A percentile compares a stretch with the other conserved stretches of the same genome.
Conservation (phyloP, 2,797 vertebrate genomes). For the Phataginus tricuspis region DNA sequence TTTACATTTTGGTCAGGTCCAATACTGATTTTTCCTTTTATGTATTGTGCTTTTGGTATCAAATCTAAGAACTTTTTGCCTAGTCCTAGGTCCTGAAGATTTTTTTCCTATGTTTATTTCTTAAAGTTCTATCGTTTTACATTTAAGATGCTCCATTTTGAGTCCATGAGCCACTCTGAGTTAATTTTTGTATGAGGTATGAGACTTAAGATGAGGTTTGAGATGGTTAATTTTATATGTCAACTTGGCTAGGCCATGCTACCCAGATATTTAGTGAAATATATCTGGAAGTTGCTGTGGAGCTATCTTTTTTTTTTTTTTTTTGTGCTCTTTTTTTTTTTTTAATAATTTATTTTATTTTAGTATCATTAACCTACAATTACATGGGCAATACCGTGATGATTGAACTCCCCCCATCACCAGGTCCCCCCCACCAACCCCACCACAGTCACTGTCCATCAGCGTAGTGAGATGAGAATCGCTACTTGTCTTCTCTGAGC, state of each 20-base stretch:
- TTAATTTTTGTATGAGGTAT: conserved; percentile 21
- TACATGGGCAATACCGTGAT: no score
- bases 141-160: neutral
- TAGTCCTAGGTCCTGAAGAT: neutral
- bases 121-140: neutral
- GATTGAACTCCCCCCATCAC: no score
- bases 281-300: neutral
- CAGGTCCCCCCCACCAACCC: no score
- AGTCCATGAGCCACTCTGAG: neutral
- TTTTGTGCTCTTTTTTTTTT: no score
- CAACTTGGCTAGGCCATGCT: neutral
- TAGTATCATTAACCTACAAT: no score
- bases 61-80: neutral
- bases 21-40: neutral
- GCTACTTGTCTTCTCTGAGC: no score
- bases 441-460: no score
- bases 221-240: neutral
- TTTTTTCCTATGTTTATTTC: conserved; percentile 12
- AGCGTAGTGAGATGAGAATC: no score
- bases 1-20: neutral
- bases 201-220: neutral
- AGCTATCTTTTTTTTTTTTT: neutral
- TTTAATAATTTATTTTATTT: no score
- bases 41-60: neutral
- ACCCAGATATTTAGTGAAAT: neutral